Base-by-base conservation (phyloP, 2,888 invertebrate genomes). In the Anoplius nigerrimus region DNA sequence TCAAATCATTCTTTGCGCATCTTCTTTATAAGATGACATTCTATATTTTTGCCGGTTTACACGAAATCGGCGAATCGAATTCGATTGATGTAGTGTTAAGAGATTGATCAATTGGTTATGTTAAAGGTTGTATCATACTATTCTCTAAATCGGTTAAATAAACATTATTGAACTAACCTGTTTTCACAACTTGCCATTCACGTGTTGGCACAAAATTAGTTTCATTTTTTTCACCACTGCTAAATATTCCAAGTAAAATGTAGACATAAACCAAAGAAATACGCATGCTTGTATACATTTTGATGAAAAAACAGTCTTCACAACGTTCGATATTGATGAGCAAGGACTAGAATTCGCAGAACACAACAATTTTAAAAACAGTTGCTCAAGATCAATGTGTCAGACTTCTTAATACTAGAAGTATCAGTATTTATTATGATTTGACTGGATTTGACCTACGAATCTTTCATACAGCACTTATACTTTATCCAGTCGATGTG, bases 131-230 rank as follows among this genome's bases (percentile, higher is more conserved):
- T 66, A 62, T 71, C 55, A 56, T 57, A 53, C 62, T 34, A 48
- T 52, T 48, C 13, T 46, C 45, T 51, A 0, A 1, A 6, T 22
- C 0, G 2, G 46, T 20, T 62, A 52, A 54, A 20, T 18, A 58
- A 61, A 66, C 20, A 53, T 56, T 57, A 68, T 63, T 24, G 69
- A 72, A 64, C 79, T 82, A 87, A 93, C 93, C 93, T 89, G 92
- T 91, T 82, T 89, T 88, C 4, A 93, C 90, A 69, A 89, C 89
- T 86, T 93, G 92, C 93, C 93, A 94, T 82, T 93, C 92, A 11
- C 90, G 86, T 1, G 93, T 92, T 15, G 93, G 89, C 22, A 92
- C 87, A 86, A 93, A 93, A 75, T 88, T 84, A 56, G 81, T 85
- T 3, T 82, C 77, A 55, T 88, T 88, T 72, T 84, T 85, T 46